phyloP scores from a whole-genome alignment of 2,888 invertebrate species.

The Mycalesis mineus region DNA sequence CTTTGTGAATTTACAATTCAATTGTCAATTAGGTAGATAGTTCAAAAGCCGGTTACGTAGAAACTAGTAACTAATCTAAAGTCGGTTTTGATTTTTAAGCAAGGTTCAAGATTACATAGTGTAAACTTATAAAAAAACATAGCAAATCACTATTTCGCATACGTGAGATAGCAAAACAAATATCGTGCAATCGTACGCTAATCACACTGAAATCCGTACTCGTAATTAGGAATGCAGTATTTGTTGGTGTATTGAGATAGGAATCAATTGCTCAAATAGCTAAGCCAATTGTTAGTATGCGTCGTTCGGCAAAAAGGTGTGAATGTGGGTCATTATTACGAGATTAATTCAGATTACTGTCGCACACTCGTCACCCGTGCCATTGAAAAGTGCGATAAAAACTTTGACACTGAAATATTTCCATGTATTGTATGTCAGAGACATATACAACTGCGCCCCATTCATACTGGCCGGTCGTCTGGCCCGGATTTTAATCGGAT shows the following conservation, averaged over 20 bases:
- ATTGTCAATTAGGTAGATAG: too few relatives aligned
- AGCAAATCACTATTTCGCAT: not conserved
- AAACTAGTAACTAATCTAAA: too few relatives aligned
- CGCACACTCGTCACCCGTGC: constrained; percentile 43
- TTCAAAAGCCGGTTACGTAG: too few relatives aligned
- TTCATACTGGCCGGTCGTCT: too few relatives aligned
- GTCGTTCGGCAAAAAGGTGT: constrained; percentile 50
- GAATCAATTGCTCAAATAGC: constrained; percentile 40
- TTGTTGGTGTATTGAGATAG: constrained; percentile 29
- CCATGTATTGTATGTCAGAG: constrained; percentile 14
- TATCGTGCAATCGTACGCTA: not conserved
- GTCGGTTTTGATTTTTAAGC: too few relatives aligned
- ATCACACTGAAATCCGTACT: constrained; percentile 10
- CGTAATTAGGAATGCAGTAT: constrained; percentile 14
- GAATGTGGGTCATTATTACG: constrained; percentile 37
- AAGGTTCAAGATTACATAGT: not conserved
- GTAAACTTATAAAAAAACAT: not conserved
- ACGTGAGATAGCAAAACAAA: not conserved
- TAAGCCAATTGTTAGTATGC: constrained; percentile 35
- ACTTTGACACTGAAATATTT: constrained; percentile 29
- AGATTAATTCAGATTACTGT: constrained; percentile 29
- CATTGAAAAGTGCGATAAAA: constrained; percentile 30
- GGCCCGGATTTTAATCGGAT: too few relatives aligned
- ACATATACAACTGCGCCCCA: too few relatives aligned
- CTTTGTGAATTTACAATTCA: too few relatives aligned